Percentiles rank a stretch among this genome's conserved stretches.
Conservation (phyloP, 2,797 vertebrate genomes). For the Pseudochirops cupreus region DNA sequence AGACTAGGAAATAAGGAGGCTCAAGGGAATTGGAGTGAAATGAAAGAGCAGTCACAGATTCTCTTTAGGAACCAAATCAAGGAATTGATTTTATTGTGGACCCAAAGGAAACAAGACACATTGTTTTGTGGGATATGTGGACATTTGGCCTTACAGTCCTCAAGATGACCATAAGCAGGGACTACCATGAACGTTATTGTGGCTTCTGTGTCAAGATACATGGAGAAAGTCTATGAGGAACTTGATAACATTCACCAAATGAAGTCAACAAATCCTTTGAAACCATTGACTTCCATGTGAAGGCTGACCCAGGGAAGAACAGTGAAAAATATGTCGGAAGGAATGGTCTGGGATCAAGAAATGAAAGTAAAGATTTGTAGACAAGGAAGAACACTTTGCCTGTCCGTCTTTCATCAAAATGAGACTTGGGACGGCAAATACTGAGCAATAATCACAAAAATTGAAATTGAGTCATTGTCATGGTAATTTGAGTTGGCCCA, state of each 20-base stretch:
- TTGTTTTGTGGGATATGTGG: background rate
- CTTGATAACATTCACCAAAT: background rate
- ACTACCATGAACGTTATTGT: background rate
- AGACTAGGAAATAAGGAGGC: background rate
- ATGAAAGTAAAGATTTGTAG: background rate
- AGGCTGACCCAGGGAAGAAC: background rate
- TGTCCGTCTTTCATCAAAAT: background rate
- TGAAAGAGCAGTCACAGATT: background rate
- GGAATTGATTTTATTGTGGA: background rate
- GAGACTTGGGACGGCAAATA: background rate
- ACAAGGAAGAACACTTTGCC: background rate
- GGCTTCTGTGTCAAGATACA: background rate
- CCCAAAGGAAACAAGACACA: background rate
- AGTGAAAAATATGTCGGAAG: background rate
- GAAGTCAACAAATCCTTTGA: background rate
- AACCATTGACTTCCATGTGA: background rate
- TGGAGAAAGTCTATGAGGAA: background rate
- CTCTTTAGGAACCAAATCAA: background rate
- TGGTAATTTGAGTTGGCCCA: background rate
- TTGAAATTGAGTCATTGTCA: background rate
- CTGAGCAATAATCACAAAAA: background rate
- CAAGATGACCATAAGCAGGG: background rate
- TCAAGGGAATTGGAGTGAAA: background rate
- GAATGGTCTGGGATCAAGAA: background rate
- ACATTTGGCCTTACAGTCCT: background rate